Evolutionary conservation across 2,888 invertebrate species (phyloP).

Genomic region (Myathropa florea): DNA sequence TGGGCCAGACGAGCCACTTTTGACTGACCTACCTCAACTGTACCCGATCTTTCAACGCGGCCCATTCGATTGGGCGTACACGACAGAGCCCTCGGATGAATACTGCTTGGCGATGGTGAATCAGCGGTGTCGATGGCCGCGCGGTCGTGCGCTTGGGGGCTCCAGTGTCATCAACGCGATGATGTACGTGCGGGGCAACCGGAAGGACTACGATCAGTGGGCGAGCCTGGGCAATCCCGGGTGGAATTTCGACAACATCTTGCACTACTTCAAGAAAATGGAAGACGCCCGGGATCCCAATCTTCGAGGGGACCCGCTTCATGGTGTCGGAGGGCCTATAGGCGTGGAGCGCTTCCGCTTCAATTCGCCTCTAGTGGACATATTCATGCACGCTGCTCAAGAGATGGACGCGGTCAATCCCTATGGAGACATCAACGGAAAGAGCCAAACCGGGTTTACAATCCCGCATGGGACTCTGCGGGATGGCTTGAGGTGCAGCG

Average conservation of each 20-base stretch:
- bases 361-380: slow-evolving; percentile 85
- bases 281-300: slow-evolving; percentile 89
- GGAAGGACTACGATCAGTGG: slow-evolving; percentile 93
- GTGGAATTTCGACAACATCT: slow-evolving; percentile 89
- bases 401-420: slow-evolving; percentile 85
- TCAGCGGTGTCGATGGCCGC: slow-evolving; percentile 87
- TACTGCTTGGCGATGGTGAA: slow-evolving; percentile 87
- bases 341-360: slow-evolving; percentile 87
- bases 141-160: slow-evolving; percentile 90
- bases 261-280: slow-evolving; percentile 90
- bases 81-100: slow-evolving; percentile 86
- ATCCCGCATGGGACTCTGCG: slow-evolving; percentile 89
- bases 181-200: slow-evolving; percentile 93
- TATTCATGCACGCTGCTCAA: slow-evolving; percentile 86
- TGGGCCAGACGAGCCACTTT: slow-evolving; percentile 87
- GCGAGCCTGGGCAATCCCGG: slow-evolving; percentile 86
- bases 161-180: slow-evolving; percentile 93
- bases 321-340: slow-evolving; percentile 87
- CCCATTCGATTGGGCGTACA: slow-evolving; percentile 91
- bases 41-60: slow-evolving; percentile 88
- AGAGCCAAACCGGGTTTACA: slow-evolving; percentile 89
- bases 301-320: slow-evolving; percentile 83
- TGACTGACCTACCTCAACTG: slow-evolving; percentile 87
- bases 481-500: slow-evolving; percentile 90
- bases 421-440: slow-evolving; percentile 88